Evolutionary conservation across 1,140 invertebrate species (phyloP).

Genomic region (Lethrus apterus): DNA sequence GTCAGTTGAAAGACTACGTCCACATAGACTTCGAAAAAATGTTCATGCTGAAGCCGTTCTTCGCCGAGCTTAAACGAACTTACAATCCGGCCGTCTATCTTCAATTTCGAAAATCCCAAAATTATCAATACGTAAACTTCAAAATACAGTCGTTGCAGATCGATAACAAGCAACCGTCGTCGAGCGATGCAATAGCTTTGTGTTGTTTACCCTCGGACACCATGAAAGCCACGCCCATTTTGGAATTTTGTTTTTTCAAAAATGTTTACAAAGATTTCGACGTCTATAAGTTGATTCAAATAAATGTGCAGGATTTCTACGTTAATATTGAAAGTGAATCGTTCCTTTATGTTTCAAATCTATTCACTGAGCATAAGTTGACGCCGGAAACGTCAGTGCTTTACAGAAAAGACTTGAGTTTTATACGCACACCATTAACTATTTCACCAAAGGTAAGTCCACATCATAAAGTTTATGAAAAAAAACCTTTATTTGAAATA

Average conservation of each 20-base stretch:
- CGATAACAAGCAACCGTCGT: slow-evolving; percentile 71
- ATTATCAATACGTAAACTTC: slow-evolving; percentile 59
- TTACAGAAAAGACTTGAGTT: slow-evolving; percentile 29
- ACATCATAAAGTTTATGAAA: too few species aligned
- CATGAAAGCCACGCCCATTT: slow-evolving; percentile 49
- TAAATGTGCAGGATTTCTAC: slow-evolving; percentile 64
- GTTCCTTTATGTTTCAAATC: slow-evolving; percentile 44
- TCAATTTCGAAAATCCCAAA: slow-evolving; percentile 62
- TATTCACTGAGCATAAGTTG: slow-evolving; percentile 27
- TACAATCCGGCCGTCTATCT: slow-evolving; percentile 71
- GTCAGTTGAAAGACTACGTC: slow-evolving; percentile 68
- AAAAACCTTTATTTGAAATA: too few species aligned
- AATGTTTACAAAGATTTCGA: slow-evolving; percentile 38
- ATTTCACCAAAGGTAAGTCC: slow-evolving; percentile 21
- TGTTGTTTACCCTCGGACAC: slow-evolving; percentile 46
- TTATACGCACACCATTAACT: slow-evolving; percentile 25
- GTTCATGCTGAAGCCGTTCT: slow-evolving; percentile 83
- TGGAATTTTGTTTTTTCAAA: slow-evolving; percentile 61
- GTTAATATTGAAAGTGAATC: slow-evolving; percentile 70
- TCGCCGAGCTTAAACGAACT: slow-evolving; percentile 64
- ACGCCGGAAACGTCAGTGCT: slow-evolving; percentile 19
- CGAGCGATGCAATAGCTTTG: slow-evolving; percentile 71
- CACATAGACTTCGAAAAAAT: slow-evolving; percentile 77
- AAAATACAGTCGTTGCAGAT: slow-evolving; percentile 60
- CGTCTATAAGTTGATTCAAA: slow-evolving; percentile 62